Conservation (phyloP, 2,888 invertebrate genomes). For the Trissoscelio sp. region DNA sequence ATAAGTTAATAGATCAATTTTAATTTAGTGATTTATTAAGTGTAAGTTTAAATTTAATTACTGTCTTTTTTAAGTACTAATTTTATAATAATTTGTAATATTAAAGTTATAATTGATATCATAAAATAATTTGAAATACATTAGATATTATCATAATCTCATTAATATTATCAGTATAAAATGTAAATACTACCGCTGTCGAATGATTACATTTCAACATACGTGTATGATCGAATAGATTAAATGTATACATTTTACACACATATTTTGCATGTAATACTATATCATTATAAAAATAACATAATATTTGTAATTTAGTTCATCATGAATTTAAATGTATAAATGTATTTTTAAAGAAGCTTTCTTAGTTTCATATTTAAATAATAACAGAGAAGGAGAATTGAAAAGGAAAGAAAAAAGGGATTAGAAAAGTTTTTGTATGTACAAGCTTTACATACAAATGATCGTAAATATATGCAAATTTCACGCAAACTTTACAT, state of each 20-base stretch:
- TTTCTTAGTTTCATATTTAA: not conserved
- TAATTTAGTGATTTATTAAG: no score
- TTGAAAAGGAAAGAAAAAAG: not conserved
- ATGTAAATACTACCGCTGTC: not conserved
- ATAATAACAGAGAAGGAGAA: not conserved
- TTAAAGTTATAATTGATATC: no score
- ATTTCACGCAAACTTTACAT: not conserved
- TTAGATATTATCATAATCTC: not conserved
- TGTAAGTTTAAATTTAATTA: no score
- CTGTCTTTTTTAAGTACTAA: no score
- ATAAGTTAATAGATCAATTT: no score
- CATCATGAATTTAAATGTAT: no score
- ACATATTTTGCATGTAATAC: no score
- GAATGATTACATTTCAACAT: not conserved
- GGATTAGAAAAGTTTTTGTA: not conserved
- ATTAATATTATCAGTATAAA: not conserved
- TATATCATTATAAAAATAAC: no score
- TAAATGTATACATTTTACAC: no score
- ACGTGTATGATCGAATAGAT: not conserved
- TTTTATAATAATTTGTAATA: no score
- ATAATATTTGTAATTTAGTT: no score
- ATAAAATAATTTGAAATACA: no score
- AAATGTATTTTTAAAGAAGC: not conserved
- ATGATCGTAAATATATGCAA: slow-evolving; percentile 2
- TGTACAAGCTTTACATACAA: slow-evolving; percentile 2